These are phyloP conservation scores for Heliconius nattereri DNA, from an alignment of 1,140 invertebrate species.

Conservation along the genomic window DNA sequence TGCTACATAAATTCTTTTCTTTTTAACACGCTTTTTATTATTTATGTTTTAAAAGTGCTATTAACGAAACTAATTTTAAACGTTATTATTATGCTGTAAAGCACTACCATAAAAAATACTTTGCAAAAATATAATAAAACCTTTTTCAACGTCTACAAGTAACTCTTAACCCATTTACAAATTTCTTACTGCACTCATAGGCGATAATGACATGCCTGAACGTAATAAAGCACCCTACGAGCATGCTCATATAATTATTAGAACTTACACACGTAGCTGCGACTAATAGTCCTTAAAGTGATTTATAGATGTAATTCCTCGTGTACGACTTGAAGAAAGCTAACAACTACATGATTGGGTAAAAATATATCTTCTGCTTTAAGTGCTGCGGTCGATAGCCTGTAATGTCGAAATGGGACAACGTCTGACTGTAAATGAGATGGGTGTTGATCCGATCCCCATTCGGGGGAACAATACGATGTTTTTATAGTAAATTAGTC, in stretches of 20 bases:
- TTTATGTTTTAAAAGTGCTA: too few relatives aligned
- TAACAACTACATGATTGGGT: too few relatives aligned
- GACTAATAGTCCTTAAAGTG: constrained; percentile 11
- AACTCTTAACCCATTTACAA: neutral
- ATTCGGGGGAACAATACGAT: too few relatives aligned
- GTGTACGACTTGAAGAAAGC: neutral
- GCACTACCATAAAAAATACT: neutral
- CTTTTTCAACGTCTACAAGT: neutral
- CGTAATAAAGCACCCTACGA: constrained; percentile 5
- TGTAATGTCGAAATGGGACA: too few relatives aligned
- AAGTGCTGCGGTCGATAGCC: too few relatives aligned
- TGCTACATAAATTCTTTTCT: too few relatives aligned
- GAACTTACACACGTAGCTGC: neutral
- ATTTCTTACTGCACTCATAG: constrained; percentile 24
- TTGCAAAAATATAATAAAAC: neutral
- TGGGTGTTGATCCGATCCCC: too few relatives aligned
- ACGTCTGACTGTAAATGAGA: too few relatives aligned
- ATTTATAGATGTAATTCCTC: constrained; percentile 1
- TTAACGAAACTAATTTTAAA: too few relatives aligned
- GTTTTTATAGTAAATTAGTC: too few relatives aligned
- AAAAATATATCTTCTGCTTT: too few relatives aligned
- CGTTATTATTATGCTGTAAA: neutral
- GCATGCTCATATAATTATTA: neutral
- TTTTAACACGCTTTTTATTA: too few relatives aligned
- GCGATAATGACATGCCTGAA: constrained; percentile 21